Base-by-base conservation (phyloP, 2,797 vertebrate genomes). In the Sebastes trivittatus region DNA sequence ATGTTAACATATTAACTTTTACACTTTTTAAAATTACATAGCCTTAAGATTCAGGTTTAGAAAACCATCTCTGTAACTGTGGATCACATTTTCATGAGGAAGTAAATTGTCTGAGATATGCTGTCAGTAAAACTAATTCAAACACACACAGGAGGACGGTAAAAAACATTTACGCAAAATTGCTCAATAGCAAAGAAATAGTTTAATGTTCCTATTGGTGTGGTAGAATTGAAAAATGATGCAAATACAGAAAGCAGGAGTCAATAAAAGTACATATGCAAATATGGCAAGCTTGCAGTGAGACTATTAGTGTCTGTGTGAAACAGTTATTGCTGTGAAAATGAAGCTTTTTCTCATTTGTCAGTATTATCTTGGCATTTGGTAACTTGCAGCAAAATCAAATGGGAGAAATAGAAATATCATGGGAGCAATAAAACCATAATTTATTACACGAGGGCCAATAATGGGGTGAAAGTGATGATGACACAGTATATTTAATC, bases 271-370 rank as follows among this genome's bases (percentile, higher is more conserved):
- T 30, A 65, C 46, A 84, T 65, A 86, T 91, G 83, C 80, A 87
- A 88, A 88, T 92, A 63, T 61, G 38, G 77, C 29, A 36, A 70
- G 69, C 61, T 64, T 77, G 77, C 81, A 90, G 78, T 74, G 55
- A 13, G 79, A 49, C 64, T 59, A 32, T 91, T 89, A 90, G 80
- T 82, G 78, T 72, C 72, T 54, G 22, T 67, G 64, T 80, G 74
- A 82, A 83, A 90, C 0, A 16, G 75, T 89, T 90, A 91, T 91
- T 85, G 82, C 85, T 72, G 69, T 23, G 63, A 77, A 87, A 89
- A 89, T 85, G 52, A 83, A 27, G 30, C 68, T 86, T 89, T 82
- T 75, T 29, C 64, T 86, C 75, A 85, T 88, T 84, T 86, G 80
- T 86, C 79, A 56, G 75, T 55, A 20, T 84, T 83, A 72, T 67